A percentile compares a stretch with the other conserved stretches of the same genome.
These are phyloP conservation scores for Harpagifer antarcticus DNA, from an alignment of 2,797 vertebrate genomes.

Conservation along the genomic window DNA sequence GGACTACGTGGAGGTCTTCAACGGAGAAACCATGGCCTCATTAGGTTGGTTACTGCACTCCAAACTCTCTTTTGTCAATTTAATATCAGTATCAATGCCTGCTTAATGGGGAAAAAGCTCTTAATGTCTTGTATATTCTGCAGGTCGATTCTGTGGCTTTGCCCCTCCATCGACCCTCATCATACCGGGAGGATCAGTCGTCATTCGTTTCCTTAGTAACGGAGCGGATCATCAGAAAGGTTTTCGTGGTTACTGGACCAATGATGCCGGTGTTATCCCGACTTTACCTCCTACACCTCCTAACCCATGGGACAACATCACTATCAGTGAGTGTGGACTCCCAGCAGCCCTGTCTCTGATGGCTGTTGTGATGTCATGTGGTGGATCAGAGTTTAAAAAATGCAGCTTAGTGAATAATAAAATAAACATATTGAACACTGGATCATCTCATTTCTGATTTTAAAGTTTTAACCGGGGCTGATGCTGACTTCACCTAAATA, in stretches of 20 bases:
- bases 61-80: not conserved
- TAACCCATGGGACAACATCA: conserved; percentile 80
- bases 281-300: conserved; percentile 70
- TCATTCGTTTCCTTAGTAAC: conserved; percentile 82
- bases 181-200: conserved; percentile 56
- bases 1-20: conserved; percentile 85
- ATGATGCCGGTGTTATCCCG: conserved; percentile 65
- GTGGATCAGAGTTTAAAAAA: not conserved
- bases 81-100: not conserved
- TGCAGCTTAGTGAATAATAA: not conserved
- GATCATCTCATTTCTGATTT: not conserved
- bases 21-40: conserved; percentile 64
- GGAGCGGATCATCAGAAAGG: conserved; percentile 72
- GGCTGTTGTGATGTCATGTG: not conserved
- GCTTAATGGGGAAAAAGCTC: not conserved
- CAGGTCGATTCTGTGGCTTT: conserved; percentile 83
- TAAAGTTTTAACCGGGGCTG: not conserved
- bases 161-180: conserved; percentile 55
- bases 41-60: conserved; percentile 51
- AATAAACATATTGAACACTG: not conserved
- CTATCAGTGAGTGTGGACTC: conserved; percentile 69
- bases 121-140: conserved; percentile 12
- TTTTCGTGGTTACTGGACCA: conserved; percentile 86
- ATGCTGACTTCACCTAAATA: not conserved
- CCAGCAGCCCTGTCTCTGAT: not conserved